Evolutionary conservation across 1,140 invertebrate species (phyloP), one percentile per base, ranked within the genome.

Genomic region (Pachypeltis micranthus): DNA sequence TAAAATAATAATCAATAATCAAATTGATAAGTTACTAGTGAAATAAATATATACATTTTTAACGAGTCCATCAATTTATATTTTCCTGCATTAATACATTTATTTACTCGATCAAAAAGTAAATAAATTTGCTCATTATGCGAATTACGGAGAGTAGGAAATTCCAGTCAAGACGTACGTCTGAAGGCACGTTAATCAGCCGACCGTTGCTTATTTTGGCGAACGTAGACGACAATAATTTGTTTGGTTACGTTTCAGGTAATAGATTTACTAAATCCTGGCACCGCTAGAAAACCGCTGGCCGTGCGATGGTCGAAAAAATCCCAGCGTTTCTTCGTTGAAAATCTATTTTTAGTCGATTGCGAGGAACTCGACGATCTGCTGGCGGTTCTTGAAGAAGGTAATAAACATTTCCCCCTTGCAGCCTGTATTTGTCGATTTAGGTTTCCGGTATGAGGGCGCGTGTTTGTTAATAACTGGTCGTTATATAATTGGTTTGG

Each of bases 321-420:
- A 72, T 83, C 81, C 7, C 80, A 90, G 54, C 90, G 92, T 2
- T 96, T 96, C 73, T 96, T 95, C 72, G 93, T 96, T 7, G 93
- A 97, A 73, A 96, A 97, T 75, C 79, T 95, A 0, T 96, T 96
- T 74, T 91, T 87, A 1, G 91, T 96, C 0, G 90, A 95, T 70
- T 96, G 93, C 71, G 90, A 93, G 73, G 86, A 93, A 69, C 76
- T 93, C n/a, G 93, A 96, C 68, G 93, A 96, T 75, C 78, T 96
- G 29, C 81, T 94, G 66, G 92, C 92, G 2, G 93, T 97, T 44
- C 77, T 97, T 24, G 92, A 96, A 80, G 93, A 96, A 85, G 93
- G 93, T 88, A 75, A 69, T 14, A 16, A 47, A 23, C n/a, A 47
- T 19, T n/a, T n/a, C n/a, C n/a, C n/a, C n/a, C n/a, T n/a, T n/a